Evolutionary conservation across 2,797 vertebrate species (phyloP).

Genomic region (Podarcis siculus): DNA sequence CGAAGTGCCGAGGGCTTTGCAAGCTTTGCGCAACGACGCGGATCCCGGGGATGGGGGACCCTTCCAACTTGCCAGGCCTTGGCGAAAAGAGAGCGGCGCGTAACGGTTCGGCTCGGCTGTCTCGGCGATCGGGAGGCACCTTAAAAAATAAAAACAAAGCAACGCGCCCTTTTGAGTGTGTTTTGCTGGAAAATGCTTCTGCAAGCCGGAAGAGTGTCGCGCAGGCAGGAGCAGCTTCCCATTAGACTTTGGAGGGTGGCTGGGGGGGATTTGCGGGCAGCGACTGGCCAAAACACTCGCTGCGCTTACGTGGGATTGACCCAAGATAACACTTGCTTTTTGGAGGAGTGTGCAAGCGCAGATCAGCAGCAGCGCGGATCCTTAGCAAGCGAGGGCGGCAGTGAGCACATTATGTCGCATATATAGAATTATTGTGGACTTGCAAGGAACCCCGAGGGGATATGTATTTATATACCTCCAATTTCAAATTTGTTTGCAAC

Average conservation of each 20-base stretch:
- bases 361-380: background rate
- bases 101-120: background rate
- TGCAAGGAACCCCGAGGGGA: too few relatives aligned
- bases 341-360: background rate
- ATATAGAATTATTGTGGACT: background rate
- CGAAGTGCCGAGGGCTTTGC: background rate
- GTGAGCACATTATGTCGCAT: background rate
- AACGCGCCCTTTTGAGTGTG: background rate
- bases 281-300: background rate
- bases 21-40: background rate
- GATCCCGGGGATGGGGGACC: background rate
- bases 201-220: background rate
- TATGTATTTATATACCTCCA: too few relatives aligned
- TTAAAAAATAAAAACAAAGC: background rate
- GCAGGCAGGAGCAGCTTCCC: background rate
- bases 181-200: background rate
- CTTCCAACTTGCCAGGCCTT: background rate
- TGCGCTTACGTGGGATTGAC: background rate
- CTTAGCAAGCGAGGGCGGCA: constrained; percentile 33
- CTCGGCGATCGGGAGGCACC: background rate
- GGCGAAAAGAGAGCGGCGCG: background rate
- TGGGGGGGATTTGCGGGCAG: background rate
- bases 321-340: background rate
- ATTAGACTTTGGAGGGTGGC: background rate
- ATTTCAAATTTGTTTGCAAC: background rate